phyloP scores from a whole-genome alignment of 2,888 invertebrate genomes.

The Drosophila bunnanda region DNA sequence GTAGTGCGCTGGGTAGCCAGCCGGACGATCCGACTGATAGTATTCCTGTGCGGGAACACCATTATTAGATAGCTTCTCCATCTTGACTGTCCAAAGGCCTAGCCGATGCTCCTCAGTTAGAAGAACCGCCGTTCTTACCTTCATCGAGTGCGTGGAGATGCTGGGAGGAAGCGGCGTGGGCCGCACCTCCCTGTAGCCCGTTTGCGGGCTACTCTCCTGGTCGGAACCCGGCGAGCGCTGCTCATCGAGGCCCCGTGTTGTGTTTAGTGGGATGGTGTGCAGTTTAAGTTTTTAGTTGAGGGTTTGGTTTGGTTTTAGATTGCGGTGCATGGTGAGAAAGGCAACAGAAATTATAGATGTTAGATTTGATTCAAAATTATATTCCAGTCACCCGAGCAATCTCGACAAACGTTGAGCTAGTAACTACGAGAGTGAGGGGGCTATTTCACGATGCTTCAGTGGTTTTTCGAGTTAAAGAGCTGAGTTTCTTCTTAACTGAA shows the following conservation, averaged over 20 bases:
- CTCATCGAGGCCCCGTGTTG: conserved; percentile 47
- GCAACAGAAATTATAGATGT: conserved; percentile 26
- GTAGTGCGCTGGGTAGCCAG: conserved; percentile 84
- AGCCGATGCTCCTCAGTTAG: neutral
- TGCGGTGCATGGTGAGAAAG: conserved; percentile 29
- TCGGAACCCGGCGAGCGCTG: conserved; percentile 85
- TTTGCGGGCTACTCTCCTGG: conserved; percentile 84
- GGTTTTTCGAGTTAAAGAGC: neutral
- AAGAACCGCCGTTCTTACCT: conserved; percentile 85
- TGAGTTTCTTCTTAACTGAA: neutral
- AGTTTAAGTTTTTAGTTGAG: conserved; percentile 35
- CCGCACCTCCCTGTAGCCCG: conserved; percentile 85
- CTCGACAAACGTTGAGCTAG: conserved; percentile 15
- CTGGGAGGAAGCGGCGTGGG: conserved; percentile 87
- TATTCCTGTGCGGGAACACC: conserved; percentile 85
- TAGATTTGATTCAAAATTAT: conserved; percentile 12
- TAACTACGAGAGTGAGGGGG: neutral
- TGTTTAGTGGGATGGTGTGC: conserved; percentile 30
- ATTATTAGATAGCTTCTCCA: conserved; percentile 40
- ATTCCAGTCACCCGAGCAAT: neutral
- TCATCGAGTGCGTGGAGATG: conserved; percentile 89
- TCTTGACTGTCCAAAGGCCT: neutral
- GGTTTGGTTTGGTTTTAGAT: conserved; percentile 11
- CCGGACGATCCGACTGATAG: conserved; percentile 86
- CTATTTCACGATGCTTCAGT: conserved; percentile 1